Evolutionary conservation across 2,113 vertebrate species (phyloP).

Genomic region (Dicaeum eximium): DNA sequence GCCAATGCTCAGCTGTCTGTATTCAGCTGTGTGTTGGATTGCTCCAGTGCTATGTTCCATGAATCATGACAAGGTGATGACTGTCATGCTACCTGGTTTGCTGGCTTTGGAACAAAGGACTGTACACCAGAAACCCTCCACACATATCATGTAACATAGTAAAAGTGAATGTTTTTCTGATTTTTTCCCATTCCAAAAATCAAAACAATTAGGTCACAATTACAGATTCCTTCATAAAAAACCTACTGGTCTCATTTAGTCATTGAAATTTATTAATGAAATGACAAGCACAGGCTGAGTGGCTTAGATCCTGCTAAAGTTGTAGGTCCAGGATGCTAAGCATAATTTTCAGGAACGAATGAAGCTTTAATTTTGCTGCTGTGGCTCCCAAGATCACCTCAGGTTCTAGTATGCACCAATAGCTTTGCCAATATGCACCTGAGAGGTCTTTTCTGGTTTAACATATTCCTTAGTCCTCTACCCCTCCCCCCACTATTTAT

Average conservation of each 20-base stretch:
- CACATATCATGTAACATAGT: neutral
- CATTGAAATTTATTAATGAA: constrained; percentile 9
- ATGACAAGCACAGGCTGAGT: neutral
- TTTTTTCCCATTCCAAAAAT: neutral
- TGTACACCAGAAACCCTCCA: neutral
- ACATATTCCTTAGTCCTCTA: neutral
- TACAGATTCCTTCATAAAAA: neutral
- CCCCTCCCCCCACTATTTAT: constrained; percentile 43
- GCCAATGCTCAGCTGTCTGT: neutral
- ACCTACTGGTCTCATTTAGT: neutral
- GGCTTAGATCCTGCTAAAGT: neutral
- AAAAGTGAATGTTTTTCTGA: neutral
- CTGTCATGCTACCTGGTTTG: neutral
- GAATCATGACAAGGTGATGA: neutral
- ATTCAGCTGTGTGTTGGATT: neutral
- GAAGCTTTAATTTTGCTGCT: neutral
- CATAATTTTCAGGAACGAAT: neutral
- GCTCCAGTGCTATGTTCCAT: neutral
- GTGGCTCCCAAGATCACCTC: neutral
- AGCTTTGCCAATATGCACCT: neutral
- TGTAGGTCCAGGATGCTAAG: neutral
- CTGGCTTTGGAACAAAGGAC: neutral
- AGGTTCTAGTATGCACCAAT: neutral
- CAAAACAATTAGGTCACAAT: neutral
- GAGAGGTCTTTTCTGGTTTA: neutral